A percentile compares a stretch with the other conserved stretches of the same genome.
Evolutionary conservation across 1,140 invertebrate genomes (phyloP).

Genomic region (Adoxophyes honmai): DNA sequence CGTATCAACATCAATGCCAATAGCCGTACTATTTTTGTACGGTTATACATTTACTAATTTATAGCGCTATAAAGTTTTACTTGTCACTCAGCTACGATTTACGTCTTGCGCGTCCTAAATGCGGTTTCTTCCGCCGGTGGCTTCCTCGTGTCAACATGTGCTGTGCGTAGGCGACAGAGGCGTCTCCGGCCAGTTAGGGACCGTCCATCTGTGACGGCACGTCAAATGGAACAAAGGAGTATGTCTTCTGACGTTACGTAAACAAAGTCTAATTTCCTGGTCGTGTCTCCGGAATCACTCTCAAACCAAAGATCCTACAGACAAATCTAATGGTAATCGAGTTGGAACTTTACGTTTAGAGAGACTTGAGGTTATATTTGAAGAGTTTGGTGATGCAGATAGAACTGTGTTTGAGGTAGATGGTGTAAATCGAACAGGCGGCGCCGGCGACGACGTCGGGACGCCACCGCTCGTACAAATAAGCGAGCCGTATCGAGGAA

Average conservation of each 20-base stretch:
- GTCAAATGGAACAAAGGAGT: conserved; percentile 53
- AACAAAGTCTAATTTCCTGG: conserved; percentile 71
- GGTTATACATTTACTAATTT: conserved; percentile 67
- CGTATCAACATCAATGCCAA: conserved; percentile 52
- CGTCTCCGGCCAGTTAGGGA: conserved; percentile 48
- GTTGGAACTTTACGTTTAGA: neutral
- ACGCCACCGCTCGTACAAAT: conserved; percentile 57
- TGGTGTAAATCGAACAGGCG: conserved; percentile 57
- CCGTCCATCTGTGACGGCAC: conserved; percentile 50
- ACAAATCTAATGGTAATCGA: neutral
- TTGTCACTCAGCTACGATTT: conserved; percentile 71
- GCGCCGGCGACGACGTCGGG: conserved; percentile 59
- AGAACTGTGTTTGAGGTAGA: conserved; percentile 33
- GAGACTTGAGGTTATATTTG: conserved; percentile 16
- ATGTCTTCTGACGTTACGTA: conserved; percentile 61
- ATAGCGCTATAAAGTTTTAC: conserved; percentile 71
- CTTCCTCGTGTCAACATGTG: conserved; percentile 66
- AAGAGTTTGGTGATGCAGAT: conserved; percentile 24
- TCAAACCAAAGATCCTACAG: neutral
- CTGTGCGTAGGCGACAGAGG: conserved; percentile 55
- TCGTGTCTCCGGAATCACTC: conserved; percentile 35
- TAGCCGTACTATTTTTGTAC: conserved; percentile 55
- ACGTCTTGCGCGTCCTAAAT: conserved; percentile 63
- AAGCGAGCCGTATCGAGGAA: conserved; percentile 63
- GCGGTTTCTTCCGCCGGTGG: conserved; percentile 68